phyloP scores from a whole-genome alignment of 2,888 invertebrate species.

The Oscheius myriophilus region DNA sequence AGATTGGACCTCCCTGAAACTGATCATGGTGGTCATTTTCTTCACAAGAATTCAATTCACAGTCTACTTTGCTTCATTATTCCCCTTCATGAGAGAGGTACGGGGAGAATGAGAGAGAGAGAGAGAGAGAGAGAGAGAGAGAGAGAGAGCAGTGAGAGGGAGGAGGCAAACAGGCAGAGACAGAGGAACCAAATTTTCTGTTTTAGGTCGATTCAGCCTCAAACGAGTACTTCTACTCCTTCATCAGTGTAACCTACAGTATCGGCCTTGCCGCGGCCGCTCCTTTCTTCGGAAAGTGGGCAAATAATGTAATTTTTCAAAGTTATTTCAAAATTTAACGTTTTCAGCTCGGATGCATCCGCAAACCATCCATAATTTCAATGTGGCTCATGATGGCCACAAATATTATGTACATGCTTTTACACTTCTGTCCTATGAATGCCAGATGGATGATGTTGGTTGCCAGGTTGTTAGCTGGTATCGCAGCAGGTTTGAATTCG shows the following conservation, averaged over 20 bases:
- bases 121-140: slow-evolving; percentile 14
- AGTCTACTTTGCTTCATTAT: slow-evolving; percentile 35
- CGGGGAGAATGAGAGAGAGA: background rate
- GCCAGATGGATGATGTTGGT: slow-evolving; percentile 14
- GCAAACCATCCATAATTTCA: slow-evolving; percentile 26
- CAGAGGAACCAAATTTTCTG: background rate
- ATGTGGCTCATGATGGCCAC: slow-evolving; percentile 28
- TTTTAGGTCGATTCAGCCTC: slow-evolving; percentile 38
- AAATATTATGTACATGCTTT: slow-evolving; percentile 25
- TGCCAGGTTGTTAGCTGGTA: slow-evolving; percentile 23
- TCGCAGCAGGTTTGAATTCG: slow-evolving; percentile 22
- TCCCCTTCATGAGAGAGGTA: slow-evolving; percentile 35
- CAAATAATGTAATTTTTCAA: slow-evolving; percentile 30
- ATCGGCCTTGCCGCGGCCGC: slow-evolving; percentile 38
- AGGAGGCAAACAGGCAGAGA: too few species aligned
- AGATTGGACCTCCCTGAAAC: slow-evolving; percentile 33
- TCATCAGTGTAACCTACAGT: slow-evolving; percentile 42
- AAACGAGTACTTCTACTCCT: slow-evolving; percentile 40
- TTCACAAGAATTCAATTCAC: slow-evolving; percentile 40
- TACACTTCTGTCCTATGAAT: slow-evolving; percentile 1
- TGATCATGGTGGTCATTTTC: slow-evolving; percentile 34
- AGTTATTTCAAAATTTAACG: slow-evolving; percentile 5
- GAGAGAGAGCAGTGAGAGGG: background rate
- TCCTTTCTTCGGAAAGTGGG: slow-evolving; percentile 43
- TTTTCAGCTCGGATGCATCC: slow-evolving; percentile 28